These are phyloP conservation scores for Platysternon megacephalum DNA, from an alignment of 2,113 vertebrate species.

Conservation along the genomic window DNA sequence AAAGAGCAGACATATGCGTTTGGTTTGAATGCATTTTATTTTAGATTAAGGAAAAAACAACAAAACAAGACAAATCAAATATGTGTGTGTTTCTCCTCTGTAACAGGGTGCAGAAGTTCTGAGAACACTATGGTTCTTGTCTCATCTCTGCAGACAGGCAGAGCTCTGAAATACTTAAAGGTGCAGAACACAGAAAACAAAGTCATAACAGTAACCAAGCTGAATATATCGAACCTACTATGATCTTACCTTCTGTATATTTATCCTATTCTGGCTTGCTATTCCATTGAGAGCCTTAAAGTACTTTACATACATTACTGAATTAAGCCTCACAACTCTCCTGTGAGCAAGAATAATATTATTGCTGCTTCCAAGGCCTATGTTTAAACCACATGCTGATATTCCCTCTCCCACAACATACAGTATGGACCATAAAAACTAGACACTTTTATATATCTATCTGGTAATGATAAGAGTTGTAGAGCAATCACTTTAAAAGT, in stretches of 20 bases:
- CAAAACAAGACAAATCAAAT: not conserved
- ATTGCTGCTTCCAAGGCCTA: not conserved
- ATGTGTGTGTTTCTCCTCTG: not conserved
- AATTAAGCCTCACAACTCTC: not conserved
- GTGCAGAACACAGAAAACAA: not conserved
- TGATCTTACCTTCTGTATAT: not conserved
- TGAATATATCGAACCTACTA: not conserved
- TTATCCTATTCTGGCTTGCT: not conserved
- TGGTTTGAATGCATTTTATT: constrained; percentile 51
- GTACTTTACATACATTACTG: not conserved
- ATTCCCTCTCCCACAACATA: not conserved
- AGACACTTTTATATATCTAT: not conserved
- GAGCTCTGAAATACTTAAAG: not conserved
- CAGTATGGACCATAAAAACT: not conserved
- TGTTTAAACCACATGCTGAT: not conserved
- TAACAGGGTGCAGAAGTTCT: not conserved
- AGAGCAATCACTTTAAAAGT: constrained; percentile 23
- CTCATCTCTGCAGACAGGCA: not conserved
- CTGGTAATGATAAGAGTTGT: not conserved
- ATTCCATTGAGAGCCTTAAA: not conserved
- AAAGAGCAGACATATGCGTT: not conserved
- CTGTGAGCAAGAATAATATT: not conserved
- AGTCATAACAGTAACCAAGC: not conserved
- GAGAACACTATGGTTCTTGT: not conserved
- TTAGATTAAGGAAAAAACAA: constrained; percentile 36